phyloP scores from a whole-genome alignment of 1,140 invertebrate species.

The Idris sp. region DNA sequence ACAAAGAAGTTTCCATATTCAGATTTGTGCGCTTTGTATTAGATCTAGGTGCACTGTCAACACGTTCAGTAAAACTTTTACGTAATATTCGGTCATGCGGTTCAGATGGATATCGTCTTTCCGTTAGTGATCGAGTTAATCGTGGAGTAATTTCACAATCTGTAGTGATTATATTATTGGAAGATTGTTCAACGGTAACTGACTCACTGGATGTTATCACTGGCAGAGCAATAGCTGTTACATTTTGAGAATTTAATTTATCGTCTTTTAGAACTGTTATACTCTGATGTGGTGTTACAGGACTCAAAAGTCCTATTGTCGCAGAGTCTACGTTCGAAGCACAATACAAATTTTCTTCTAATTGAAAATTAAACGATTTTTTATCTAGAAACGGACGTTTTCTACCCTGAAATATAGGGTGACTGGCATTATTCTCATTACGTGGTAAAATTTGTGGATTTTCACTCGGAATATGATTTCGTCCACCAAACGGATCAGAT shows the following conservation, averaged over 20 bases:
- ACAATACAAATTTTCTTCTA: conserved; percentile 55
- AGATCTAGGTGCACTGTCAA: conserved; percentile 53
- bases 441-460: conserved; percentile 77
- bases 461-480: conserved; percentile 75
- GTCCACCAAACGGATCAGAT: conserved; percentile 81
- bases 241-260: too few species aligned
- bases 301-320: too few species aligned
- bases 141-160: conserved; percentile 12
- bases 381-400: conserved; percentile 75
- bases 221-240: conserved; percentile 8
- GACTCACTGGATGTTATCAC: conserved; percentile 2
- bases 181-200: conserved; percentile 2
- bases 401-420: conserved; percentile 78
- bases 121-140: conserved; percentile 69
- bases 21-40: conserved; percentile 68
- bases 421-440: conserved; percentile 79
- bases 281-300: too few species aligned
- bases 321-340: conserved; percentile 61
- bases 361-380: conserved; percentile 16
- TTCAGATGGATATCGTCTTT: conserved; percentile 61
- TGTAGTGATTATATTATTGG: neutral
- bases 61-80: conserved; percentile 66
- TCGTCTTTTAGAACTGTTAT: too few species aligned
- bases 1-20: conserved; percentile 76
- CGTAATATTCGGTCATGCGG: conserved; percentile 58